Percentiles rank a stretch among this genome's conserved stretches.
These are phyloP conservation scores for Megaleporinus macrocephalus DNA, from an alignment of 2,113 vertebrate genomes.

Conservation along the genomic window DNA sequence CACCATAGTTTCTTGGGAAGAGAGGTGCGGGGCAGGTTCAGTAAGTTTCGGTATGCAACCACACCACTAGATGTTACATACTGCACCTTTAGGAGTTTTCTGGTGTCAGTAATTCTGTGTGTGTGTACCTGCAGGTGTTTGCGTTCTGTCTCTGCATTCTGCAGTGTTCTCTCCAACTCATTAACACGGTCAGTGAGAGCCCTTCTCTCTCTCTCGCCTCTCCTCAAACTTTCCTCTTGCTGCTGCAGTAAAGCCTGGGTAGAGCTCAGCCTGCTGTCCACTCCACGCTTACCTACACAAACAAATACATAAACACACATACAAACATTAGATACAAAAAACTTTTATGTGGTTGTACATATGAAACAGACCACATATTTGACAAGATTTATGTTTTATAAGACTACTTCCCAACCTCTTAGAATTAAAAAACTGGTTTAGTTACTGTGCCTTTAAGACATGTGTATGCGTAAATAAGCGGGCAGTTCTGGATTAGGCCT, in stretches of 20 bases:
- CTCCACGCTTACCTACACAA: constrained; percentile 73
- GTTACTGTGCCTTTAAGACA: too few species aligned
- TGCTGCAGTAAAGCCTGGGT: constrained; percentile 79
- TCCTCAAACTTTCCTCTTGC: constrained; percentile 82
- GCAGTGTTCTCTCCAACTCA: constrained; percentile 81
- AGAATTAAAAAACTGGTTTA: too few species aligned
- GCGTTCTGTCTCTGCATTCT: constrained; percentile 72
- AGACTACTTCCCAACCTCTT: too few species aligned
- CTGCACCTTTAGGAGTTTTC: too few species aligned
- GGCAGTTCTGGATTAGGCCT: too few species aligned
- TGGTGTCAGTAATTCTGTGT: constrained; percentile 10
- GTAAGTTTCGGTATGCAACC: too few species aligned
- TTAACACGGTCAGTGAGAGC: constrained; percentile 76
- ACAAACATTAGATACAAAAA: constrained; percentile 11
- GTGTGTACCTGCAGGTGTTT: constrained; percentile 79
- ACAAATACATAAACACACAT: constrained; percentile 28
- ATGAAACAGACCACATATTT: too few species aligned
- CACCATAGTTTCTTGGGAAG: too few species aligned
- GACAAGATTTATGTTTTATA: too few species aligned
- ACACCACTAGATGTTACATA: too few species aligned
- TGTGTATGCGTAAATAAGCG: too few species aligned
- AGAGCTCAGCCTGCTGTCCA: constrained; percentile 77
- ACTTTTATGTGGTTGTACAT: background rate
- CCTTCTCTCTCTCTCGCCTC: constrained; percentile 80
- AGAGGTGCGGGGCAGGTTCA: too few species aligned